Evolutionary conservation across 2,797 vertebrate genomes (phyloP).

Genomic region (Argyrosomus regius): DNA sequence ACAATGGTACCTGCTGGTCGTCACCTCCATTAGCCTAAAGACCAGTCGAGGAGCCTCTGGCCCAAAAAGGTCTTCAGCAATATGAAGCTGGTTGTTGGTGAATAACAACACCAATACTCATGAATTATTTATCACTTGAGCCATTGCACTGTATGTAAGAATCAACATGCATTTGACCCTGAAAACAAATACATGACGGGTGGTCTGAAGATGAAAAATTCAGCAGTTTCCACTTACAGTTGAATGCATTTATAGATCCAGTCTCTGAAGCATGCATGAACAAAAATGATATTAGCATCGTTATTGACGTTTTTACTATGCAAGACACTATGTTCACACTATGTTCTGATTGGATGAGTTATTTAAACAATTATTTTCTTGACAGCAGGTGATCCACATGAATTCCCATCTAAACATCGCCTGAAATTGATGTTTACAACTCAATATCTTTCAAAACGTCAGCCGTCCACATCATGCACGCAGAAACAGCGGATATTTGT

Average conservation of each 20-base stretch:
- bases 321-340: background rate
- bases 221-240: conserved; percentile 20
- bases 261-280: background rate
- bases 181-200: background rate
- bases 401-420: conserved; percentile 9
- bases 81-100: conserved; percentile 19
- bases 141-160: background rate
- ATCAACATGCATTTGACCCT: background rate
- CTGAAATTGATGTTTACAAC: conserved; percentile 30
- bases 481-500: background rate
- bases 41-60: conserved; percentile 23
- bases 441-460: conserved; percentile 26
- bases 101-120: conserved; percentile 18
- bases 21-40: conserved; percentile 54
- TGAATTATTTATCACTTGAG: conserved; percentile 42
- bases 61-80: conserved; percentile 28
- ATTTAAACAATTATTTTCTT: conserved; percentile 41
- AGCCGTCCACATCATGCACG: background rate
- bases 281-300: conserved; percentile 15
- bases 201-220: conserved; percentile 4
- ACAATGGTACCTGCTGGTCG: conserved; percentile 28
- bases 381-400: conserved; percentile 20
- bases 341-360: conserved; percentile 16
- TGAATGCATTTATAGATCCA: conserved; percentile 51
- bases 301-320: conserved; percentile 29